phyloP scores from a whole-genome alignment of 2,113 vertebrate species.

The Poeciliopsis prolifica region DNA sequence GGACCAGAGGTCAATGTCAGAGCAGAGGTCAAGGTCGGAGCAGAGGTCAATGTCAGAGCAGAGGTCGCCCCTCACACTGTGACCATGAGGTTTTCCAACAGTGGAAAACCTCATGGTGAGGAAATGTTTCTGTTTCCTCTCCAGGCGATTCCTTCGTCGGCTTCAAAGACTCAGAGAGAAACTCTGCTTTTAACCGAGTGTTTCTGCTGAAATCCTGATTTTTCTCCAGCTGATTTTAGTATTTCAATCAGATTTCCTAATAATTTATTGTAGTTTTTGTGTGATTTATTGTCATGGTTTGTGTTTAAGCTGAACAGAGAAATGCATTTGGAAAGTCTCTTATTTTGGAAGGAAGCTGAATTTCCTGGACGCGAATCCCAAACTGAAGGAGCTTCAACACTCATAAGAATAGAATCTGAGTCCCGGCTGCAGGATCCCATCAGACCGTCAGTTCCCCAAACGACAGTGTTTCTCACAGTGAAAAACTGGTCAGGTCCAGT shows the following conservation, averaged over 20 bases:
- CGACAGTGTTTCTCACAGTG: neutral
- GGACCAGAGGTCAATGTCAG: too few relatives aligned
- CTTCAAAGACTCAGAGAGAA: too few relatives aligned
- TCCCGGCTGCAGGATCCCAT: too few relatives aligned
- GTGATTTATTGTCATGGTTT: neutral
- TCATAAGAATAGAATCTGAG: neutral
- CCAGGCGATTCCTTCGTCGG: too few relatives aligned
- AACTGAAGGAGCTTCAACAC: neutral
- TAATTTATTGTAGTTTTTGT: conserved; percentile 71
- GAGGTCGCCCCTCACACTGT: too few relatives aligned
- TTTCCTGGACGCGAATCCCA: neutral
- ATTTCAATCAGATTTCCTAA: conserved; percentile 40
- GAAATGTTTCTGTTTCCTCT: too few relatives aligned
- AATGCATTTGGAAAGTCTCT: neutral
- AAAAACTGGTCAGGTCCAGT: neutral
- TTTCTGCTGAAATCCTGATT: neutral
- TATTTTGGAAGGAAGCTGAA: neutral
- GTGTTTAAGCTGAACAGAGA: neutral
- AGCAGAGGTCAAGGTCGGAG: too few relatives aligned
- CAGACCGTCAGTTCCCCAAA: too few relatives aligned
- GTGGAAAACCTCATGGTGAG: too few relatives aligned
- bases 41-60: too few relatives aligned
- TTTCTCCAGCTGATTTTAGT: conserved; percentile 19
- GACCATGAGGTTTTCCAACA: too few relatives aligned
- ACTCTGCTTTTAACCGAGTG: too few relatives aligned